phyloP scores from a whole-genome alignment of 2,113 vertebrate genomes.

The Gobio gobio region DNA sequence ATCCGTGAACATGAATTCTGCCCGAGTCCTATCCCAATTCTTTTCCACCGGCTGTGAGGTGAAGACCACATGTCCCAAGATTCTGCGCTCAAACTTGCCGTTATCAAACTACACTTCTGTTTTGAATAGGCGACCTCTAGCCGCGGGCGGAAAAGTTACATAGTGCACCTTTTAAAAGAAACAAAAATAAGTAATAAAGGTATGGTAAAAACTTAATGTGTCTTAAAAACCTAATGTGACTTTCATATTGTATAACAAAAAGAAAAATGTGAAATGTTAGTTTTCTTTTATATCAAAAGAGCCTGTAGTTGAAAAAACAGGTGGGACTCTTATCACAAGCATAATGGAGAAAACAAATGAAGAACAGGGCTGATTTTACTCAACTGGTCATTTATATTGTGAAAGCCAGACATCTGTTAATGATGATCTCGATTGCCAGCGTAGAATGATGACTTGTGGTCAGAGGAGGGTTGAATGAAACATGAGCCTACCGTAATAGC shows the following conservation, averaged over 20 bases:
- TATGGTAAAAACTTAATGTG: no score
- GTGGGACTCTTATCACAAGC: not conserved
- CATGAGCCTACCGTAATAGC: slow-evolving; percentile 42
- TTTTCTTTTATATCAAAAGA: not conserved
- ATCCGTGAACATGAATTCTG: no score
- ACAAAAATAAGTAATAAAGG: no score
- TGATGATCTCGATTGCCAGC: slow-evolving; percentile 12
- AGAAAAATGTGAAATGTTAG: not conserved
- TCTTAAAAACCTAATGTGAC: not conserved
- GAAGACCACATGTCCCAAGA: no score
- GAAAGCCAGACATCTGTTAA: slow-evolving; percentile 41
- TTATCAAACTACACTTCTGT: no score
- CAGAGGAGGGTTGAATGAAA: slow-evolving; percentile 50
- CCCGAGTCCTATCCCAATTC: no score
- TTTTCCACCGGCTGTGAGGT: no score
- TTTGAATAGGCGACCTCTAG: no score
- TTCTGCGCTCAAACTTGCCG: no score
- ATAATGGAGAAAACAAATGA: slow-evolving; percentile 14
- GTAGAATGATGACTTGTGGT: slow-evolving; percentile 16
- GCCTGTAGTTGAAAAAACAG: not conserved
- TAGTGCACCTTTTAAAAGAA: no score
- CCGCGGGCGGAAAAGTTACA: no score
- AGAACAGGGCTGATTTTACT: slow-evolving; percentile 2
- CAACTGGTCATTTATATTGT: slow-evolving; percentile 21
- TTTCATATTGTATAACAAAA: not conserved